A percentile compares a stretch with the other conserved stretches of the same genome.
These are phyloP conservation scores for Athene cunicularia DNA, from an alignment of 2,113 vertebrate species.

Conservation along the genomic window DNA sequence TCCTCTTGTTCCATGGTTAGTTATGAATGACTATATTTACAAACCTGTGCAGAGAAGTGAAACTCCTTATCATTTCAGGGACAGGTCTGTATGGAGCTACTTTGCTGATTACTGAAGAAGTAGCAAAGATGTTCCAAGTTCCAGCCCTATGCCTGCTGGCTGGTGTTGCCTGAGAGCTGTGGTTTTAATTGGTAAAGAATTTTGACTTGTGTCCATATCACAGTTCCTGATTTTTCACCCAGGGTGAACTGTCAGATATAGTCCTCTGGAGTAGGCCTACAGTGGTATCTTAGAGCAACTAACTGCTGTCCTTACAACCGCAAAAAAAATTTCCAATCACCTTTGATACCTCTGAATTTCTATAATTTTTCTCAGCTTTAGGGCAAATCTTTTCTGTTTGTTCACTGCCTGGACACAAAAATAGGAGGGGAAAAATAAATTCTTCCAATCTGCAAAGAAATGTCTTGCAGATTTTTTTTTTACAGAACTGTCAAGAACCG, in stretches of 20 bases:
- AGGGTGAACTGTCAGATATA: not conserved
- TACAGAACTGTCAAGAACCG: not conserved
- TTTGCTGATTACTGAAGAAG: not conserved
- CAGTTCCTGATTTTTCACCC: not conserved
- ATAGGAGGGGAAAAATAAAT: not conserved
- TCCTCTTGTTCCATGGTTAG: not conserved
- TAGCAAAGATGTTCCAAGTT: not conserved
- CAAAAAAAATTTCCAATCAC: not conserved
- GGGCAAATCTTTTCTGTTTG: not conserved
- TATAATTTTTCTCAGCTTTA: not conserved
- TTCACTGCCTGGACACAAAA: not conserved
- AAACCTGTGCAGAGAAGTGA: not conserved
- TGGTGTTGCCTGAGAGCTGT: not conserved
- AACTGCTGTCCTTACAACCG: not conserved
- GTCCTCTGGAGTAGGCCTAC: not conserved
- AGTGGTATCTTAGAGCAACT: not conserved
- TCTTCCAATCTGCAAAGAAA: not conserved
- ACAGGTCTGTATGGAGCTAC: not conserved
- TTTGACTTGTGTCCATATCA: not conserved
- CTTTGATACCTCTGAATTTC: not conserved
- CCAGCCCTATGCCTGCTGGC: not conserved
- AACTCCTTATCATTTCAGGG: not conserved
- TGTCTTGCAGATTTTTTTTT: not conserved
- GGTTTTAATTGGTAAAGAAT: not conserved
- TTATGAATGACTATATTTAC: not conserved